These are phyloP conservation scores for Myotis planiceps DNA, from an alignment of 2,797 vertebrate species.

Conservation along the genomic window DNA sequence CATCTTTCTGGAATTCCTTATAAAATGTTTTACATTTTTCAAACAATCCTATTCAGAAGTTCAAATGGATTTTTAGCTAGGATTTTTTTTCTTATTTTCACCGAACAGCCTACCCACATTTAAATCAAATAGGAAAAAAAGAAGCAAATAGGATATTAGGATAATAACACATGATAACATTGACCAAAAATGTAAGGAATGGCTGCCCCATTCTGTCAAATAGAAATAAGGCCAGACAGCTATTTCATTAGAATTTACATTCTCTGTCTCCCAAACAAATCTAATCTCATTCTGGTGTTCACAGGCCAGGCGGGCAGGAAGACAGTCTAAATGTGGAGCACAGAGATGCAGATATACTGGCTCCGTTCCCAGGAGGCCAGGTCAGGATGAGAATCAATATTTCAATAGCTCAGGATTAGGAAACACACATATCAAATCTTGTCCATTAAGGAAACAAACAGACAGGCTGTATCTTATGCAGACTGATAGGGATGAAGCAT, in stretches of 20 bases:
- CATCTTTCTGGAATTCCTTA: background rate
- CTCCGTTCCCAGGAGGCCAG: conserved; percentile 61
- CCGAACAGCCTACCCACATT: background rate
- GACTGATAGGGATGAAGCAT: background rate
- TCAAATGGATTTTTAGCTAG: background rate
- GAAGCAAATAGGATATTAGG: background rate
- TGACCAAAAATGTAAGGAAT: conserved; percentile 40
- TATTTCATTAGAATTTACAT: conserved; percentile 32
- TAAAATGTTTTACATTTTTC: conserved; percentile 11
- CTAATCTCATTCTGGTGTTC: conserved; percentile 58
- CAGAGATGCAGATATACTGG: conserved; percentile 31
- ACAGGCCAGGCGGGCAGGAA: conserved; percentile 42
- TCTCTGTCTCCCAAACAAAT: conserved; percentile 55
- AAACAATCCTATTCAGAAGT: background rate
- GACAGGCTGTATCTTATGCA: background rate
- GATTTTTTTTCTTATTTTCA: conserved; percentile 43
- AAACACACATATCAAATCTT: conserved; percentile 60
- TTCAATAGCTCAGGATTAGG: conserved; percentile 53
- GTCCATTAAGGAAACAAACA: conserved; percentile 46
- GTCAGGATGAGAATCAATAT: conserved; percentile 62
- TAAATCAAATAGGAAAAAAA: conserved; percentile 15
- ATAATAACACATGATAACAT: background rate
- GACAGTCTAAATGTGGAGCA: background rate
- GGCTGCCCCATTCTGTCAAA: conserved; percentile 29
- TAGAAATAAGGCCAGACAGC: conserved; percentile 58